phyloP scores from a whole-genome alignment of 2,888 invertebrate species.

The Chrysotoxum bicinctum region DNA sequence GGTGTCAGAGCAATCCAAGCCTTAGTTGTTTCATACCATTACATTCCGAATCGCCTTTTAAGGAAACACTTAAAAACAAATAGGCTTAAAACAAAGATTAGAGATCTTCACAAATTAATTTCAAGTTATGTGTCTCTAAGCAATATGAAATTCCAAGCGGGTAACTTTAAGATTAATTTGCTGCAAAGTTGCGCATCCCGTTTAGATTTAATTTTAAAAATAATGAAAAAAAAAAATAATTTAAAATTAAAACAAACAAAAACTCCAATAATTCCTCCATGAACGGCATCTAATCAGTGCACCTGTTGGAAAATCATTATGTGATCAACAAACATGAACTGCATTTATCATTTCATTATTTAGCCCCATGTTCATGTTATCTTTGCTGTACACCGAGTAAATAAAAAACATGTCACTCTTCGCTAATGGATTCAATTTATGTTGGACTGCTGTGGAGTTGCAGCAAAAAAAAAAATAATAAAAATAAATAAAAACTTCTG shows the following conservation, averaged over 20 bases:
- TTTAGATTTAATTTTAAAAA: background rate
- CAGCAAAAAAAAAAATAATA: background rate
- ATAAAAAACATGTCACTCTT: constrained; percentile 42
- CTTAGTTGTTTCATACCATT: too few species aligned
- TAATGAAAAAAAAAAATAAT: background rate
- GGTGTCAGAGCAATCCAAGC: too few species aligned
- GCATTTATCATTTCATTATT: constrained; percentile 46
- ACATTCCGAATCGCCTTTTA: too few species aligned
- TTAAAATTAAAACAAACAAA: background rate
- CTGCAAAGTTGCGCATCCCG: background rate
- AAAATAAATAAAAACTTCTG: constrained; percentile 11
- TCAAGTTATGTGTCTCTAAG: too few species aligned
- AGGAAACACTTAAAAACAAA: too few species aligned
- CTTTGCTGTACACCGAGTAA: background rate
- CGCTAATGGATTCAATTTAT: constrained; percentile 57
- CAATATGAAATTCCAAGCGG: too few species aligned
- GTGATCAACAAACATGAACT: constrained; percentile 41
- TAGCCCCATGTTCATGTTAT: constrained; percentile 31
- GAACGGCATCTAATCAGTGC: constrained; percentile 41
- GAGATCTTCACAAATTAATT: too few species aligned
- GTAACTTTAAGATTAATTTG: background rate
- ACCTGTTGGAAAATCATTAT: constrained; percentile 53
- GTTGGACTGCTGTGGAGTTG: constrained; percentile 4
- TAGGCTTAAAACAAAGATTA: too few species aligned
- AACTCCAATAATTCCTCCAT: background rate